Conservation (phyloP, 2,113 vertebrate species). For the Eptesicus fuscus region DNA sequence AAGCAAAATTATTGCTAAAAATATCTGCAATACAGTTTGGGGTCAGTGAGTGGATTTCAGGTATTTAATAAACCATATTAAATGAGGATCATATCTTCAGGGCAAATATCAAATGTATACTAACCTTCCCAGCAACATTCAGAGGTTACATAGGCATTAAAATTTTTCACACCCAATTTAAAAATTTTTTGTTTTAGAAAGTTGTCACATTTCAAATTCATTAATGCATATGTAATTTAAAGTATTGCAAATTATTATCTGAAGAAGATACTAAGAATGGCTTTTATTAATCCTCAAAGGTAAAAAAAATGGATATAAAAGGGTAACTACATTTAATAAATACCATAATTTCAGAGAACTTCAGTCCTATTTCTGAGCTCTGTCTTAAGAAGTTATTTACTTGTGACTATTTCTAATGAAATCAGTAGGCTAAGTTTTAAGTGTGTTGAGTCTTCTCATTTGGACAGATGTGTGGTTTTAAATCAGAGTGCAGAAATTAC, state of each 20-base stretch:
- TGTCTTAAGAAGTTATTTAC: neutral
- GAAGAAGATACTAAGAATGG: neutral
- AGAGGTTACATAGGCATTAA: neutral
- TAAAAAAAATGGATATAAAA: neutral
- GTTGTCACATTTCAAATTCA: neutral
- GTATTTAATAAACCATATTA: neutral
- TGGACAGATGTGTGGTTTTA: constrained; percentile 30
- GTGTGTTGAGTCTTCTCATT: neutral
- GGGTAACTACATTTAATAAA: neutral
- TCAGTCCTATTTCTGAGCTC: neutral
- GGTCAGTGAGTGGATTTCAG: neutral
- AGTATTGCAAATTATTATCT: neutral
- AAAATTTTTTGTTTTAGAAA: neutral
- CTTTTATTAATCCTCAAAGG: neutral
- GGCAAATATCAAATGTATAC: neutral
- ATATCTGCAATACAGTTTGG: neutral
- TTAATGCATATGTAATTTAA: neutral
- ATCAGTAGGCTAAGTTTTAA: constrained; percentile 35
- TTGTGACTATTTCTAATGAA: neutral
- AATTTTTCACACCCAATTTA: neutral
- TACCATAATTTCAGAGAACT: neutral
- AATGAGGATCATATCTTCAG: neutral
- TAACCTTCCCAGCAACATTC: neutral
- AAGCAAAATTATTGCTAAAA: neutral
- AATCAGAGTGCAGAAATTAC: constrained; percentile 29